Conservation (phyloP, 2,888 invertebrate genomes). For the Lottia gigantea region DNA sequence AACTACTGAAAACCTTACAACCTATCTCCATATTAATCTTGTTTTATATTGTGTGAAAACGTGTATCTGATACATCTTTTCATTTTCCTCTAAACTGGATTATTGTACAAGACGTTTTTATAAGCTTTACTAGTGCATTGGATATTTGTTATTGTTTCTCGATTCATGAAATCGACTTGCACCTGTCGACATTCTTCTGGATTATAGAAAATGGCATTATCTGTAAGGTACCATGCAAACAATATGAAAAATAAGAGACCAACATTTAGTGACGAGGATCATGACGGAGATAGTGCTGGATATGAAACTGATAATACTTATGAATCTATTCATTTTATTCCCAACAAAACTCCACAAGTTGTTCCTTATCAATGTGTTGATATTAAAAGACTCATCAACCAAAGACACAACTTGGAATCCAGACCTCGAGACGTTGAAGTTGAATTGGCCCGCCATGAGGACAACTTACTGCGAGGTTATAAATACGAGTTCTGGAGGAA, state of each 20-base stretch:
- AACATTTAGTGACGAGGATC: neutral
- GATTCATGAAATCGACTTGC: too few relatives aligned
- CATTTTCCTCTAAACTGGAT: too few relatives aligned
- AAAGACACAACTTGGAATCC: neutral
- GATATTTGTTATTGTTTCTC: too few relatives aligned
- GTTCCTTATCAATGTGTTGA: neutral
- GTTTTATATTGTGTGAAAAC: too few relatives aligned
- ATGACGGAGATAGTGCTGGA: neutral
- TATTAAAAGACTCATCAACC: neutral
- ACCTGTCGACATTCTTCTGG: too few relatives aligned
- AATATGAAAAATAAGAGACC: neutral
- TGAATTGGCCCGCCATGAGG: neutral
- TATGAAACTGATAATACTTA: slow-evolving; percentile 5
- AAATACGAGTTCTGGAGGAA: neutral
- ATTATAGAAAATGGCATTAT: neutral
- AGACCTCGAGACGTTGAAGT: neutral
- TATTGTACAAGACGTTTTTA: too few relatives aligned
- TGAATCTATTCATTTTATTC: neutral
- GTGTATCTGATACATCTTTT: too few relatives aligned
- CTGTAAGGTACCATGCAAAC: neutral
- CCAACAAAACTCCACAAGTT: neutral
- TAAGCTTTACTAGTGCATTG: too few relatives aligned
- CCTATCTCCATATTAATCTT: too few relatives aligned
- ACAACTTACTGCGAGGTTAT: neutral
- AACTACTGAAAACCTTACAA: too few relatives aligned